Base-by-base conservation (phyloP, 2,888 invertebrate species). In the Callyntrura sp. region DNA sequence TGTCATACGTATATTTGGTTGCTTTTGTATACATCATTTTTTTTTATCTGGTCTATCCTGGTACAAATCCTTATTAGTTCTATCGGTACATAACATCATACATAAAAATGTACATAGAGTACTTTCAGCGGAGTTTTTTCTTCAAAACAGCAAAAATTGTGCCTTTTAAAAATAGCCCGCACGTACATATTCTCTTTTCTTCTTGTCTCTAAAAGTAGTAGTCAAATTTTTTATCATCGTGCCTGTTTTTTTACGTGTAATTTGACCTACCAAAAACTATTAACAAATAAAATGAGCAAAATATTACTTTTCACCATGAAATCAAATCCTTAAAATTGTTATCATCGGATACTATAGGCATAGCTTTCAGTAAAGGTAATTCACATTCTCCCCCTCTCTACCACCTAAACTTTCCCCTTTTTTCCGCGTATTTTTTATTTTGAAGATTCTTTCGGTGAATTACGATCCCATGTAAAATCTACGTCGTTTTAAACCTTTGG, bases 1-100 rank as follows among this genome's bases (percentile, higher is more conserved):
- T 68, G 25, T 48, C 70, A 28, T 84, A 84, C 84, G 84, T 84
- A 84, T 84, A 84, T 84, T 88, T 88, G 88, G 88, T 88, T 88
- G 82, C 88, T 82, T 87, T 88, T 88, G 88, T 88, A 88, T 88
- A 88, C 88, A 82, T 88, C 60, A 48, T 73, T 55, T 70, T 28
- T 8, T n/a, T 23, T 45, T 43, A 17, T 14, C n/a, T 73, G 4
- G 28, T 45, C 20, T 84, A 70, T 84, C 25, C 57, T 73, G 84
- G 83, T 83, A 83, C 68, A 70, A 62, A 70, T 65, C 12, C 9
- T 65, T 65, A 65, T 28, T 9, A 65, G 11, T 35, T 43, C 6
- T 43, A 43, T 8, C 62, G 23, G 9, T 62, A 62, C 62, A 23
- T 62, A 23, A 62, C 68, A n/a, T n/a, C 28, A 68, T 62, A 62